These are phyloP conservation scores for Euzetes globulus DNA, from an alignment of 2,888 invertebrate species.

Conservation along the genomic window DNA sequence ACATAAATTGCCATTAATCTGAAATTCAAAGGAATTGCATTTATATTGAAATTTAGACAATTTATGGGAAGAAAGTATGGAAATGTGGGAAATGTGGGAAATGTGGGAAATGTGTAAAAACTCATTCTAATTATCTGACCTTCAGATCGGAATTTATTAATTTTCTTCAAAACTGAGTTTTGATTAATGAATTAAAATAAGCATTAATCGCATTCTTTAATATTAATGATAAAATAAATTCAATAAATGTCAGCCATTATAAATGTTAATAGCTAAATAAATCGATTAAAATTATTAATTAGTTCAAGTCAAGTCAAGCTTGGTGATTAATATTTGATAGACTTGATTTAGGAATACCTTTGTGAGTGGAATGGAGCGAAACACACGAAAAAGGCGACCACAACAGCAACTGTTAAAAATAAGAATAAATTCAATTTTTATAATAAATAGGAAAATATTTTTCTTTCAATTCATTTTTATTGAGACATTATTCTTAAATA, in stretches of 20 bases:
- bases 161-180: no score
- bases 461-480: neutral
- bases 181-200: no score
- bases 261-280: neutral
- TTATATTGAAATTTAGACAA: neutral
- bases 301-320: slow-evolving; percentile 54
- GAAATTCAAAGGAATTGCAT: neutral
- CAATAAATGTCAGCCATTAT: no score
- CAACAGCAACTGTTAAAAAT: slow-evolving; percentile 49
- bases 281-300: slow-evolving; percentile 52
- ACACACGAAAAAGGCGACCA: slow-evolving; percentile 75
- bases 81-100: no score
- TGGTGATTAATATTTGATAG: slow-evolving; percentile 39
- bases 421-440: no score
- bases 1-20: slow-evolving; percentile 47
- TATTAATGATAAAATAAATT: no score
- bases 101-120: no score
- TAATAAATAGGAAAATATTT: no score
- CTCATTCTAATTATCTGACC: no score
- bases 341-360: slow-evolving; percentile 41
- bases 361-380: slow-evolving; percentile 90
- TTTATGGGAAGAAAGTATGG: no score
- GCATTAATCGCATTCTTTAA: no score
- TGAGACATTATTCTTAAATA: neutral
- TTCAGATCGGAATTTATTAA: no score